Evolutionary conservation across 2,888 invertebrate genomes (phyloP).

Genomic region (Cephus spinipes): DNA sequence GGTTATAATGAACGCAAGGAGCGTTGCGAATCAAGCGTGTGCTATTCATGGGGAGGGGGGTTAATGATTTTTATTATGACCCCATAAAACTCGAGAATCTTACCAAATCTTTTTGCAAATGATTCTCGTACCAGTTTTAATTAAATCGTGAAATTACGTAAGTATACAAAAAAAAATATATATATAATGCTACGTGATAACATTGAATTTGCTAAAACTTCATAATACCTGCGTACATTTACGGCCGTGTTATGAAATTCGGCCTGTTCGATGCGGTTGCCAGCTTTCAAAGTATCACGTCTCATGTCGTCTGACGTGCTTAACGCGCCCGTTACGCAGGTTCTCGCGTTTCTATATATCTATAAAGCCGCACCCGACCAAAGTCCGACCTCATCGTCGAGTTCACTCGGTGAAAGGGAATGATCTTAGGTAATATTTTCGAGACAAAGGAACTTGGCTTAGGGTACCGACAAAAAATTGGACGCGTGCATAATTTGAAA

Average conservation of each 20-base stretch:
- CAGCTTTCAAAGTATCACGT: neutral
- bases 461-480: neutral
- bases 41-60: neutral
- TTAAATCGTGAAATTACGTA: neutral
- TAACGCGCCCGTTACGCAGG: conserved; percentile 28
- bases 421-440: neutral
- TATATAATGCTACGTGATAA: neutral
- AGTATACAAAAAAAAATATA: too few relatives aligned
- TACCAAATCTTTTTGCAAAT: neutral
- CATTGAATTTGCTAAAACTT: neutral
- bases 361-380: neutral
- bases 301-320: conserved; percentile 36
- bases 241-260: conserved; percentile 29
- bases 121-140: neutral
- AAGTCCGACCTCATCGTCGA: neutral
- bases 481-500: neutral
- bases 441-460: neutral
- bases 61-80: neutral
- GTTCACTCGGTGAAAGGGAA: neutral
- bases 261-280: neutral
- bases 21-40: neutral
- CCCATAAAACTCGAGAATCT: neutral
- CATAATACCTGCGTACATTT: neutral
- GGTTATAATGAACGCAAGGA: too few relatives aligned
- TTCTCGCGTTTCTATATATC: neutral